These are phyloP conservation scores for Agrilus biguttatus DNA, from an alignment of 2,888 invertebrate genomes.

Conservation along the genomic window DNA sequence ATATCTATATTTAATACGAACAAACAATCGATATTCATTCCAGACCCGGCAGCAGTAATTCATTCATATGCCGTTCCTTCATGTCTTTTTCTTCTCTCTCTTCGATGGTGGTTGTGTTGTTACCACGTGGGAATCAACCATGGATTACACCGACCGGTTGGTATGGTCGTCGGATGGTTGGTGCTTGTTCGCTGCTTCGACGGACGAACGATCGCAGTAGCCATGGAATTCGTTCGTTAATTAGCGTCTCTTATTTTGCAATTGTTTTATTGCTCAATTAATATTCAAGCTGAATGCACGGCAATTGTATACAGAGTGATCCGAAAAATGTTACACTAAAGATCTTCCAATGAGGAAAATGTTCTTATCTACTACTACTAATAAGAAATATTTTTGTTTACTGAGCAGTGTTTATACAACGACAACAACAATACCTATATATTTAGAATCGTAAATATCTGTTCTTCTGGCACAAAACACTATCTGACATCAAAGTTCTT, in stretches of 20 bases:
- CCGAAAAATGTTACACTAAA: too few species aligned
- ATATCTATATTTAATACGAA: slow-evolving; percentile 20
- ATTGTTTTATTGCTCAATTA: slow-evolving; percentile 8
- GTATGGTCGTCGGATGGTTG: too few species aligned
- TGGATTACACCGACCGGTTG: too few species aligned
- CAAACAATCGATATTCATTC: slow-evolving; percentile 15
- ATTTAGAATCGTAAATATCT: too few species aligned
- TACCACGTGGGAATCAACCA: slow-evolving; percentile 8
- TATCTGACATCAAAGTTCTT: too few species aligned
- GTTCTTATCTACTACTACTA: too few species aligned
- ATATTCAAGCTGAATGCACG: slow-evolving; percentile 6
- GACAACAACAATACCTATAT: too few species aligned
- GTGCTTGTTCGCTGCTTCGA: too few species aligned
- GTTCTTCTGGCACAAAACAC: too few species aligned
- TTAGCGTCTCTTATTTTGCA: slow-evolving; percentile 9
- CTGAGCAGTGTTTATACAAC: too few species aligned
- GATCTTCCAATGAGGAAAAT: too few species aligned
- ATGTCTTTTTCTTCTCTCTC: slow-evolving; percentile 9
- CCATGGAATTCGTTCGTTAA: slow-evolving; percentile 12
- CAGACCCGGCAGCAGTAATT: slow-evolving; percentile 16
- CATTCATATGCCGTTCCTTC: slow-evolving; percentile 16
- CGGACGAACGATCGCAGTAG: slow-evolving; percentile 3
- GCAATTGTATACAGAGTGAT: not conserved
- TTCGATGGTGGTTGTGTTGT: slow-evolving; percentile 4
- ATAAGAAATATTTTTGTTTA: too few species aligned